Conservation (phyloP, 2,113 vertebrate genomes). For the Istiophorus platypterus region DNA sequence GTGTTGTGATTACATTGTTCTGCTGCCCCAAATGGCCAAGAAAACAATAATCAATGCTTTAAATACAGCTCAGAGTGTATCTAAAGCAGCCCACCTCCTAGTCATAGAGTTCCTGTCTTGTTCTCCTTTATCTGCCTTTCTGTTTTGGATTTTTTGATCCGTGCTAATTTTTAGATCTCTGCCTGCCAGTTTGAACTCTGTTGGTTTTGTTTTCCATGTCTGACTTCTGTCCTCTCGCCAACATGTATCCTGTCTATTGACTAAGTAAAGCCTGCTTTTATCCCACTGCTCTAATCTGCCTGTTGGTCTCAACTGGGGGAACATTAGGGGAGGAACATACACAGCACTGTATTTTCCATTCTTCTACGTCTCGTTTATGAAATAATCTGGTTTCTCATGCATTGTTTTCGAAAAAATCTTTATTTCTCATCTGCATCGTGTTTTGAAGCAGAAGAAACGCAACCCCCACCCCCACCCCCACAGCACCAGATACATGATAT, state of each 20-base stretch:
- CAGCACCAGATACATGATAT: slow-evolving; percentile 87
- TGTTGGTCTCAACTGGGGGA: background rate
- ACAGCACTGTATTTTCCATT: slow-evolving; percentile 77
- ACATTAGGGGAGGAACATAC: slow-evolving; percentile 85
- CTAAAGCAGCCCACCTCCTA: background rate
- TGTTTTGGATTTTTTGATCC: slow-evolving; percentile 13
- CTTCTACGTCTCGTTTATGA: background rate
- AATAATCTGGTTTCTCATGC: background rate
- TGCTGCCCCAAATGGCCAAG: background rate
- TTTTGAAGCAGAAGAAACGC: slow-evolving; percentile 87
- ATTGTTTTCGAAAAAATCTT: background rate
- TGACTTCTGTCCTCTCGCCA: background rate
- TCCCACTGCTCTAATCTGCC: slow-evolving; percentile 32
- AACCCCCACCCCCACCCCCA: too few relatives aligned
- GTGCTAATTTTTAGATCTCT: slow-evolving; percentile 6
- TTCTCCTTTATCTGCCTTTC: slow-evolving; percentile 6
- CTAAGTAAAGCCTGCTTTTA: slow-evolving; percentile 39
- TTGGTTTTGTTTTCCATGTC: slow-evolving; percentile 1
- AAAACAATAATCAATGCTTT: background rate
- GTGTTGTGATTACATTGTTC: background rate
- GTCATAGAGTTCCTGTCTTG: background rate
- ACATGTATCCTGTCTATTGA: slow-evolving; percentile 16
- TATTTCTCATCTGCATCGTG: slow-evolving; percentile 80
- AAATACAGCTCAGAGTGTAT: too few relatives aligned
- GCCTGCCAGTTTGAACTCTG: background rate